These are phyloP conservation scores for Andrena cerasifolii DNA, from an alignment of 1,140 invertebrate species.

Conservation along the genomic window DNA sequence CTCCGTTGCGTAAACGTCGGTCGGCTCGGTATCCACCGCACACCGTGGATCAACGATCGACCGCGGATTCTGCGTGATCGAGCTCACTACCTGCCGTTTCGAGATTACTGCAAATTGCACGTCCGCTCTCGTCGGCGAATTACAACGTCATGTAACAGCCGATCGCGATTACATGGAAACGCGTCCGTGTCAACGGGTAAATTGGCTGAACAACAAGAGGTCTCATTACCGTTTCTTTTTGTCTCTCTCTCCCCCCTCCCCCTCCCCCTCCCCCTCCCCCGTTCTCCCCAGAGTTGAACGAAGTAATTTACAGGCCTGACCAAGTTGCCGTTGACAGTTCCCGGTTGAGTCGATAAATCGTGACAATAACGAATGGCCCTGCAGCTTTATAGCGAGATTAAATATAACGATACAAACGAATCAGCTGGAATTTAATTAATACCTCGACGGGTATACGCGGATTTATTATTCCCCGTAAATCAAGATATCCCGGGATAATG, in stretches of 20 bases:
- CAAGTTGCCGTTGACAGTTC: slow-evolving; percentile 13
- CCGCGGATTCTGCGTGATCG: slow-evolving; percentile 32
- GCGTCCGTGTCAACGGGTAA: slow-evolving; percentile 16
- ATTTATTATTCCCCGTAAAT: background rate
- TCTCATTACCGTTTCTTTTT: background rate
- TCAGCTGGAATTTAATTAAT: slow-evolving; percentile 32
- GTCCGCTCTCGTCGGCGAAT: slow-evolving; percentile 27
- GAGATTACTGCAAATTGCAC: slow-evolving; percentile 65
- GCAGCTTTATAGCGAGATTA: slow-evolving; percentile 24
- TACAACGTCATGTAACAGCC: slow-evolving; percentile 4
- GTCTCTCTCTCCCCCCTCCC: background rate
- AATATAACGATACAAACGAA: slow-evolving; percentile 26
- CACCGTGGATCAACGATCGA: slow-evolving; percentile 29
- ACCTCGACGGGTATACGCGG: background rate
- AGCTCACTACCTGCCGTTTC: slow-evolving; percentile 38
- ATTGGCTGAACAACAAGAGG: slow-evolving; percentile 16
- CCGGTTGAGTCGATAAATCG: slow-evolving; percentile 14
- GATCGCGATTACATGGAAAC: slow-evolving; percentile 38
- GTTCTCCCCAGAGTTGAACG: background rate
- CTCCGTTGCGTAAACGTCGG: slow-evolving; percentile 4
- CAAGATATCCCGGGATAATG: background rate
- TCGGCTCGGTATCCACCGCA: background rate
- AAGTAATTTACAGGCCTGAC: slow-evolving; percentile 30
- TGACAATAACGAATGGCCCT: slow-evolving; percentile 4
- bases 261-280: too few species aligned